These are phyloP conservation scores for Heliconius erato DNA, from an alignment of 2,888 invertebrate species.

Conservation along the genomic window DNA sequence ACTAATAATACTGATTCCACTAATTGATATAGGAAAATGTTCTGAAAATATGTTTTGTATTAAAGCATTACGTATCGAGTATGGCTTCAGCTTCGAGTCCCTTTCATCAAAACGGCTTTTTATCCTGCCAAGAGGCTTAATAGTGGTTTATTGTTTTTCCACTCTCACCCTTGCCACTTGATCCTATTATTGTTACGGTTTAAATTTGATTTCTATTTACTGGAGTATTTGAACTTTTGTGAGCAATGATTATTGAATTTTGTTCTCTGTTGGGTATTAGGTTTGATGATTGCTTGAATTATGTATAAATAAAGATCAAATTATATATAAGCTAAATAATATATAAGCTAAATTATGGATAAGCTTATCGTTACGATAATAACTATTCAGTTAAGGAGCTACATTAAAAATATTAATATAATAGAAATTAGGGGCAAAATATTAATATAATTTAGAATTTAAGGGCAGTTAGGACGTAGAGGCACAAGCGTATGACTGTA, in stretches of 20 bases:
- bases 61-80: conserved; percentile 36
- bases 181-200: conserved; percentile 26
- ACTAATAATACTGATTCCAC: neutral
- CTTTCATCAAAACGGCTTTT: conserved; percentile 46
- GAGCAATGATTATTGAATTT: neutral
- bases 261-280: neutral
- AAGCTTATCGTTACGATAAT: no score
- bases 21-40: conserved; percentile 3
- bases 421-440: no score
- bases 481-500: no score
- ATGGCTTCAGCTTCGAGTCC: conserved; percentile 31
- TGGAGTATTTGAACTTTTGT: neutral
- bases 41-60: conserved; percentile 32
- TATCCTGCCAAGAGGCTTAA: conserved; percentile 38
- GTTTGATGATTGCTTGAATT: neutral
- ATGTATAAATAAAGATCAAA: no score
- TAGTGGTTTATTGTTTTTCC: conserved; percentile 30
- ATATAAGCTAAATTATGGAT: no score
- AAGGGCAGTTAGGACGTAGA: no score
- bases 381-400: no score
- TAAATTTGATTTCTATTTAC: conserved; percentile 25
- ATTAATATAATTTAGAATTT: no score
- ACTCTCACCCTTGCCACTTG: conserved; percentile 17
- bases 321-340: no score
- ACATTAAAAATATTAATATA: no score